Evolutionary conservation across 2,797 vertebrate genomes (phyloP), one percentile per base, ranked within the genome.

Genomic region (Borostomias antarcticus): DNA sequence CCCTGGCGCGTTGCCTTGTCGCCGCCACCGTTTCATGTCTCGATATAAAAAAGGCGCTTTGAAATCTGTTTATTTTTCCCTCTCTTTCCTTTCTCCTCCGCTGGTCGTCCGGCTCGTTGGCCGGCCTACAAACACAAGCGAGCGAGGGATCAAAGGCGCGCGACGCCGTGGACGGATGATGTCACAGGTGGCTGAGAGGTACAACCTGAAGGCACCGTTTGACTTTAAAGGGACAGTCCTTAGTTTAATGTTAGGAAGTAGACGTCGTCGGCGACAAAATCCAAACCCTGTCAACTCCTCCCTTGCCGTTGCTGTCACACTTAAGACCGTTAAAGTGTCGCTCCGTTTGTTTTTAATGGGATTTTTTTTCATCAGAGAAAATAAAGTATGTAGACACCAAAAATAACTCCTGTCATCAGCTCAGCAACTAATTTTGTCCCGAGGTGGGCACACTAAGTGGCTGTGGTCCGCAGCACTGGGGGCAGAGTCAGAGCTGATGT

Each of bases 31-130:
- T 88, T 86, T 86, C 82, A 89, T 89, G 84, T 85, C 73, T 81
- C 48, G 68, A 84, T 83, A 78, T 68, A 70, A 84, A 84, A 35
- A 48, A 35, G 7, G 4, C 80, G 64, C 40, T 89, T 89, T 88
- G 84, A 89, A 85, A 85, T 84, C 78, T 89, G 81, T 76, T 89
- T 87, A 73, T 66, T 73, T 77, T 85, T 68, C 63, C 63, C 61
- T 64, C 62, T 62, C 62, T 17, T 5, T 68, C 69, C 76, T 83
- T 79, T 81, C 64, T 84, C 69, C 54, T 3, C 37, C 30, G 4
- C 58, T 67, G 60, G 70, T 65, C 52, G 64, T 73, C 67, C 78
- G 68, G 72, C 67, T 72, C 37, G 0, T 69, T 43, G 58, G 62
- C 75, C 76, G 77, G 21, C 74, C 67, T 66, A 63, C 35, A 65